Evolutionary conservation across 2,113 vertebrate species (phyloP), one percentile per base, ranked within the genome.

Genomic region (Pantherophis guttatus): DNA sequence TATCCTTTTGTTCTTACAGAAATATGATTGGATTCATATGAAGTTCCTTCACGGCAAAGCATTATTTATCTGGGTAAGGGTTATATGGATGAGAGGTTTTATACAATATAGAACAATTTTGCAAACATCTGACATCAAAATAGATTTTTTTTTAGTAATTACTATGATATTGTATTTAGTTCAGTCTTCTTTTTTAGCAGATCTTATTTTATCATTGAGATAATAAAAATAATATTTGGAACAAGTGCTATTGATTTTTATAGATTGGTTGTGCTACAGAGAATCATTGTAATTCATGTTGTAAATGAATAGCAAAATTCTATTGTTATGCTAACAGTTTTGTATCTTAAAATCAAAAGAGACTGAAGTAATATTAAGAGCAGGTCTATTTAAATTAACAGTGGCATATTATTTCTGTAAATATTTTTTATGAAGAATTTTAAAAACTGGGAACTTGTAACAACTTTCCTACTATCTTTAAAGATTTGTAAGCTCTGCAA

Each of bases 1-100:
- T 95, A 92, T 93, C 92, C 33, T 95, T 96, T 95, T 94, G 57
- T 86, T 95, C 89, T 95, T 65, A 55, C 5, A 91, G 91, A 92
- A 93, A 65, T 55, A 88, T 26, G 81, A 15, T 15, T 5, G 92
- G 90, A 26, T 91, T 85, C 91, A 53, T 88, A 26, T 21, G 75
- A 85, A 50, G 17, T 48, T 81, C 15, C 55, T 89, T 33, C 54
- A 89, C 0, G 15, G 12, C 86, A 87, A 50, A 52, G 12, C 6
- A 87, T 50, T 53, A 29, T 44, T 81, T 81, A 81, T 81, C 33
- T 81, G 33, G 17, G 17, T 81, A 44, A 81, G 33, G 75, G 75
- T 81, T 81, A 81, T 9, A 81, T 21, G 75, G 75, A 44, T 81
- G 33, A 44, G 75, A 44, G 8, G 33, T 81, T 81, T 81, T 44